Percentiles rank a stretch among this genome's conserved stretches.
Evolutionary conservation across 23 tunicate genomes (phyloP).

Genomic region (Trididemnum miniatum): DNA sequence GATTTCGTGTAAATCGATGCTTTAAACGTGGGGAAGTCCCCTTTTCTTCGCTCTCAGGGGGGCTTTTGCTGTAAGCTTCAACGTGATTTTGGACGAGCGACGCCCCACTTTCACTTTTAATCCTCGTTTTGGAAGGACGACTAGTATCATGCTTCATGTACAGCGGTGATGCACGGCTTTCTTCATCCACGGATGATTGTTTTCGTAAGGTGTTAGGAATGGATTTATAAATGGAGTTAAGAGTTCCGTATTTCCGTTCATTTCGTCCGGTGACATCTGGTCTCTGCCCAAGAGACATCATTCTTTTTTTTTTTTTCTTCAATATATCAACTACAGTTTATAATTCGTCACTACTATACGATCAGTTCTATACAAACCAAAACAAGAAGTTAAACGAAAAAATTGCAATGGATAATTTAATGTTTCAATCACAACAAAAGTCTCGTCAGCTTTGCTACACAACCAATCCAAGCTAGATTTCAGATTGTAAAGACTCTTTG

Average conservation of each 20-base stretch:
- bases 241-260: background rate
- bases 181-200: conserved; percentile 1
- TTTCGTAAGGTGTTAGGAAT: background rate
- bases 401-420: too few species aligned
- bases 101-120: background rate
- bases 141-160: background rate
- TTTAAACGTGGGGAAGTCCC: background rate
- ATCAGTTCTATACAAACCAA: too few species aligned
- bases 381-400: too few species aligned
- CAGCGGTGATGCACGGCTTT: too few species aligned
- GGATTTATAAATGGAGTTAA: conserved; percentile 5
- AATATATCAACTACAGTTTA: too few species aligned
- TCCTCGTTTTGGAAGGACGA: background rate
- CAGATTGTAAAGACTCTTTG: too few species aligned
- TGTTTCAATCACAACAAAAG: too few species aligned
- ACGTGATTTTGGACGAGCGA: background rate
- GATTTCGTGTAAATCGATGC: background rate
- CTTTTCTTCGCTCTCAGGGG: background rate
- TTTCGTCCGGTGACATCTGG: background rate
- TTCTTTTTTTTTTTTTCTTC: too few species aligned
- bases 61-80: background rate
- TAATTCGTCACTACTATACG: too few species aligned
- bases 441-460: too few species aligned
- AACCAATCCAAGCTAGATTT: too few species aligned
- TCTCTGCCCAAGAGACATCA: conserved; percentile 12